Base-by-base conservation (phyloP, 2,113 vertebrate species). In the Taxidea taxus region DNA sequence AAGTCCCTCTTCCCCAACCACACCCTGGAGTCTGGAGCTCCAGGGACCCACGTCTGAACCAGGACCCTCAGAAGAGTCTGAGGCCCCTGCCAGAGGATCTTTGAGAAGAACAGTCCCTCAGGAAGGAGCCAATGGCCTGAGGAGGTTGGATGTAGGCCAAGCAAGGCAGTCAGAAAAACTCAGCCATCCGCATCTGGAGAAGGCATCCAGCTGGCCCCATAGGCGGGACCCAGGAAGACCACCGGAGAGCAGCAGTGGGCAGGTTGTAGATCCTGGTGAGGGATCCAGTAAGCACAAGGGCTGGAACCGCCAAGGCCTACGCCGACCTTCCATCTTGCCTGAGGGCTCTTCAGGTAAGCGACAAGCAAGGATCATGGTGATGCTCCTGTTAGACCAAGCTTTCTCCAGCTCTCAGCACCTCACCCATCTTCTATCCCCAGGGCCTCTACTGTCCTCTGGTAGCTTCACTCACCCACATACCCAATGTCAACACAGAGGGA, bases 231-330 rank as follows among this genome's bases (percentile, higher is more conserved):
- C 75, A 0, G 97, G 81, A 34, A 95, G 47, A 4, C 29, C 51
- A 0, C n/a, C 6, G 0, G 86, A 77, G 31, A 58, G 8, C 13
- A 81, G 95, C 87, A 60, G 96, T 7, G 88, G 25, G 20, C 70
- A 31, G 29, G 75, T 0, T 2, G 66, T 7, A 2, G 77, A 10
- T 27, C 75, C 62, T 2, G 90, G 96, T 2, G 98, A 98, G 29
- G 96, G 47, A 10, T 6, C 68, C 9, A 51, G 44, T 64, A 99
- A 98, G 91, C 98, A 95, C 87, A 99, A 98, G 93, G 97, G 98
- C 66, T 99, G 99, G 99, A 98, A 98, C 44, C 98, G 98, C 3
- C 99, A 99, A 31, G 98, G 98, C 64, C 70, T 99, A 75, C 98
- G 98, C 89, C 98, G 98, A 91, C 96, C 92, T 1, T 99, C 99